Evolutionary conservation across 1,140 invertebrate genomes (phyloP).

Genomic region (Lepidurus couesii): DNA sequence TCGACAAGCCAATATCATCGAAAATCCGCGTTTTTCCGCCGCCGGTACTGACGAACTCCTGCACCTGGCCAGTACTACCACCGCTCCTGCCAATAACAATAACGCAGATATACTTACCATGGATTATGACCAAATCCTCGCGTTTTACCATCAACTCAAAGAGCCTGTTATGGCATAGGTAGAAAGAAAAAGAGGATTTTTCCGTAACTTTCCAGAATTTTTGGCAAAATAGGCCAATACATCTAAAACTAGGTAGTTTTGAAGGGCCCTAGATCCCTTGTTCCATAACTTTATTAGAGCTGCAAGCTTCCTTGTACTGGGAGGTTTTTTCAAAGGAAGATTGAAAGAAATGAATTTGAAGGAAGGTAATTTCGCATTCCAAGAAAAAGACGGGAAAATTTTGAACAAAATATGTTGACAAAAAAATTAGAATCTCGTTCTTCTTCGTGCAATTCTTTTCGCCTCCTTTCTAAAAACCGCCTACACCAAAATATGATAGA

Average conservation of each 20-base stretch:
- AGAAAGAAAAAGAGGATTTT: too few relatives aligned
- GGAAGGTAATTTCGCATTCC: background rate
- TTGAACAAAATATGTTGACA: background rate
- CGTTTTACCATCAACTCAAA: background rate
- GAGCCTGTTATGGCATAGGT: background rate
- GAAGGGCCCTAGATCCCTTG: background rate
- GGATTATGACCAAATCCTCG: background rate
- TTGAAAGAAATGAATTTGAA: background rate
- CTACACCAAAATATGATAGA: slow-evolving; percentile 11
- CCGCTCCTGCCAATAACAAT: slow-evolving; percentile 5
- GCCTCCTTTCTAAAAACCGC: background rate
- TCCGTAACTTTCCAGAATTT: too few relatives aligned
- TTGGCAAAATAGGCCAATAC: too few relatives aligned
- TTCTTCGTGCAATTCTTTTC: slow-evolving; percentile 9
- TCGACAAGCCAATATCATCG: slow-evolving; percentile 74
- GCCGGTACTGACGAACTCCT: slow-evolving; percentile 28
- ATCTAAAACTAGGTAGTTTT: too few relatives aligned
- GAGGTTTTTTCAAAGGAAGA: background rate
- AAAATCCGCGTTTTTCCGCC: slow-evolving; percentile 74
- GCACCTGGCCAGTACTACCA: background rate
- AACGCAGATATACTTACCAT: background rate
- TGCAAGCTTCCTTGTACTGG: background rate
- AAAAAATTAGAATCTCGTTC: background rate
- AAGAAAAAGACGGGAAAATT: background rate
- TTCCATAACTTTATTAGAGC: background rate